These are phyloP conservation scores for Trachelus iudaicus DNA, from an alignment of 2,888 invertebrate genomes.

Conservation along the genomic window DNA sequence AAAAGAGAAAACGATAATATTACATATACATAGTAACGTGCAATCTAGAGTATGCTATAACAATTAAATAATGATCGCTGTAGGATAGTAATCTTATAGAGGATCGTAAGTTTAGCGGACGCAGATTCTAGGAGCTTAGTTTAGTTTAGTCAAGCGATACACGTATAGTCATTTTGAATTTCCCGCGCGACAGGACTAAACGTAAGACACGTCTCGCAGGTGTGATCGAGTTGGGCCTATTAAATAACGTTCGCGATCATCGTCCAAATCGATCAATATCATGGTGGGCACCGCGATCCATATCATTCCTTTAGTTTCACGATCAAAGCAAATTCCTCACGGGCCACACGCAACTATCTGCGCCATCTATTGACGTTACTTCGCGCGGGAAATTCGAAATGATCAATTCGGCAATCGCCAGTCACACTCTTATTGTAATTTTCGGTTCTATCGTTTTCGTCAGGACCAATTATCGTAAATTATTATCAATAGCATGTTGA, in stretches of 20 bases:
- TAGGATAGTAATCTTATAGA: constrained; percentile 11
- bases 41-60: constrained; percentile 8
- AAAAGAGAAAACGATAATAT: neutral
- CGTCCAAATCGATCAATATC: neutral
- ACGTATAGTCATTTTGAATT: neutral
- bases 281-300: neutral
- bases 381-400: neutral
- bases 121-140: constrained; percentile 8
- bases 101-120: constrained; percentile 11
- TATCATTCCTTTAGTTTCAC: neutral
- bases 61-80: constrained; percentile 12
- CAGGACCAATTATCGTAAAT: constrained; percentile 55
- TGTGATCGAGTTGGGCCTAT: neutral
- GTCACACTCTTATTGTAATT: neutral
- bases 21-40: constrained; percentile 14
- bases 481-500: constrained; percentile 44
- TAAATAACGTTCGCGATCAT: neutral
- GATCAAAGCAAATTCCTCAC: neutral
- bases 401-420: neutral
- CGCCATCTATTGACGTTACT: neutral
- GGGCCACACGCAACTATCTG: neutral
- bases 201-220: neutral
- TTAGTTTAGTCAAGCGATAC: neutral
- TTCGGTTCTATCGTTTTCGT: constrained; percentile 45
- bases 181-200: neutral